Evolutionary conservation across 2,797 vertebrate genomes (phyloP).

Genomic region (Pangasius mekongensis): DNA sequence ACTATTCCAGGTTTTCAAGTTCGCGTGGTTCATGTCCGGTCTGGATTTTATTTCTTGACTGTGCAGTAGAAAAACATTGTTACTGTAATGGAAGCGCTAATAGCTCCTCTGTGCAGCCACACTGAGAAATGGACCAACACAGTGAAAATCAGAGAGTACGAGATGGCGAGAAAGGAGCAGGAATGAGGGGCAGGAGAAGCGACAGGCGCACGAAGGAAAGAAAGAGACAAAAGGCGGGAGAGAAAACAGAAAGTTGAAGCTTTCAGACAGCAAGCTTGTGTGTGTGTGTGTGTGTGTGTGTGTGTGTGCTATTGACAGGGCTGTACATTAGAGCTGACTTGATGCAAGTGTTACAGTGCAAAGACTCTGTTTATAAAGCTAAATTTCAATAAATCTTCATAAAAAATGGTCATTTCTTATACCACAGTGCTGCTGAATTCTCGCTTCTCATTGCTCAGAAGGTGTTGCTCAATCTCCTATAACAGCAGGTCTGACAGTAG

Average conservation of each 20-base stretch:
- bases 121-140: constrained; percentile 50
- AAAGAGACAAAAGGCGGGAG: constrained; percentile 11
- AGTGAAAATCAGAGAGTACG: constrained; percentile 36
- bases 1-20: not conserved
- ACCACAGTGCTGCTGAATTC: not conserved
- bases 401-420: not conserved
- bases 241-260: constrained; percentile 28
- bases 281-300: constrained; percentile 21
- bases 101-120: constrained; percentile 36
- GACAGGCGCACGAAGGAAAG: constrained; percentile 3
- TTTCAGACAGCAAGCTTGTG: constrained; percentile 35
- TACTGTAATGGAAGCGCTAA: constrained; percentile 54
- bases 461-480: not conserved
- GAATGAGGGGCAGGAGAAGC: not conserved
- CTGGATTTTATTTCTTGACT: not conserved
- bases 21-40: no score
- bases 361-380: not conserved
- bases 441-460: not conserved
- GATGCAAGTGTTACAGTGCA: not conserved
- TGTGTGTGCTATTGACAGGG: not conserved
- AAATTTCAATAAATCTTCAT: not conserved
- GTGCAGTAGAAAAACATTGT: not conserved
- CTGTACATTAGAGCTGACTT: not conserved
- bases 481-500: no score
- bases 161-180: constrained; percentile 15